Percentiles rank a stretch among this genome's conserved stretches.
These are phyloP conservation scores for Mobula hypostoma DNA, from an alignment of 2,113 vertebrate genomes.

Conservation along the genomic window DNA sequence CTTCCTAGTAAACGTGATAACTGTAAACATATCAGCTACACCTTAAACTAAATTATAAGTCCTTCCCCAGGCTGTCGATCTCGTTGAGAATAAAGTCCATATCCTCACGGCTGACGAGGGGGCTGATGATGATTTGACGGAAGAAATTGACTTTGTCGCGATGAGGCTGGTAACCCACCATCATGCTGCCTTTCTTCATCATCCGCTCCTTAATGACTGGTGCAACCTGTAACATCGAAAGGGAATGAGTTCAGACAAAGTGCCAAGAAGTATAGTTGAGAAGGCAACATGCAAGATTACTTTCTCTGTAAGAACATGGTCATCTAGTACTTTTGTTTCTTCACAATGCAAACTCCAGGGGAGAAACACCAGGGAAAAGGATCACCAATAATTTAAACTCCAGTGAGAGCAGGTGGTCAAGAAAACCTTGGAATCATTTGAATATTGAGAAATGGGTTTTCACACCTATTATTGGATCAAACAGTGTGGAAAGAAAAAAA, in stretches of 20 bases:
- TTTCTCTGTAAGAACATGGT: not conserved
- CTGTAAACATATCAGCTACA: constrained; percentile 23
- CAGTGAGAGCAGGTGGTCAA: not conserved
- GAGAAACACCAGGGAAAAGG: not conserved
- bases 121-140: constrained; percentile 73
- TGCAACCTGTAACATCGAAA: constrained; percentile 58
- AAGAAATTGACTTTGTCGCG: constrained; percentile 71
- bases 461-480: not conserved
- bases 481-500: not conserved
- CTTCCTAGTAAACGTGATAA: constrained; percentile 39
- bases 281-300: not conserved
- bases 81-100: constrained; percentile 75
- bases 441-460: not conserved
- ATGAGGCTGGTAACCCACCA: constrained; percentile 74
- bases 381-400: not conserved
- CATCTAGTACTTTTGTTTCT: not conserved
- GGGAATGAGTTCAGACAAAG: not conserved
- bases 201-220: constrained; percentile 73
- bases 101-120: constrained; percentile 64
- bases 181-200: constrained; percentile 75
- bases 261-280: not conserved
- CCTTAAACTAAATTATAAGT: constrained; percentile 58
- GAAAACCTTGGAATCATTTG: not conserved
- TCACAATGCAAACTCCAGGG: not conserved
- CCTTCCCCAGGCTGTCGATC: constrained; percentile 65